Percentiles rank a stretch among this genome's conserved stretches.
These are phyloP conservation scores for Orchesella cincta DNA, from an alignment of 1,140 invertebrate genomes.

Conservation along the genomic window DNA sequence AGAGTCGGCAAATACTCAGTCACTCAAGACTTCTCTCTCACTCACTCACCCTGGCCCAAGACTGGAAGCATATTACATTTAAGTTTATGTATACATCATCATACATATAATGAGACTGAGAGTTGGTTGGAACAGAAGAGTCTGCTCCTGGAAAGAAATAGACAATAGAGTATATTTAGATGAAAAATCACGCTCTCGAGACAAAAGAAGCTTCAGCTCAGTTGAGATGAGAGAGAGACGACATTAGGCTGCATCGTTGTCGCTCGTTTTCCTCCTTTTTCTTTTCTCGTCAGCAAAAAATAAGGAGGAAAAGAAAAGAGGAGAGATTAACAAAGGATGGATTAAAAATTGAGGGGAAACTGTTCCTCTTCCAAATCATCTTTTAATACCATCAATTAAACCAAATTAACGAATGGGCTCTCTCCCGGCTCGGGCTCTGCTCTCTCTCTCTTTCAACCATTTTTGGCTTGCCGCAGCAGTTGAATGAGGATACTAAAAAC, in stretches of 20 bases:
- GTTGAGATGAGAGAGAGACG: neutral
- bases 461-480: neutral
- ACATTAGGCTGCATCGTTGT: neutral
- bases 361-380: conserved; percentile 48
- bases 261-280: conserved; percentile 8
- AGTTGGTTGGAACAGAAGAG: neutral
- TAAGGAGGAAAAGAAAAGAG: conserved; percentile 22
- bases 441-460: neutral
- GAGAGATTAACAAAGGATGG: conserved; percentile 51
- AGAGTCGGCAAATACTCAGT: conserved; percentile 17
- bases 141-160: neutral
- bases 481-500: conserved; percentile 1
- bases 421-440: neutral
- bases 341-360: conserved; percentile 49
- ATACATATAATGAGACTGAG: neutral
- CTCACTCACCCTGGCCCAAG: neutral
- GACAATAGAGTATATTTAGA: conserved; percentile 50
- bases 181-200: conserved; percentile 51
- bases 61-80: conserved; percentile 1
- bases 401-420: conserved; percentile 51
- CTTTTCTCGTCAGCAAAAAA: conserved; percentile 23
- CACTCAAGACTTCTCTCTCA: neutral
- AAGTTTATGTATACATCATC: neutral
- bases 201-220: conserved; percentile 1
- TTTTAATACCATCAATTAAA: conserved; percentile 52